Percentiles rank a stretch among this genome's conserved stretches.
Evolutionary conservation across 2,113 vertebrate species (phyloP).

Genomic region (Neolamprologus variostigma): DNA sequence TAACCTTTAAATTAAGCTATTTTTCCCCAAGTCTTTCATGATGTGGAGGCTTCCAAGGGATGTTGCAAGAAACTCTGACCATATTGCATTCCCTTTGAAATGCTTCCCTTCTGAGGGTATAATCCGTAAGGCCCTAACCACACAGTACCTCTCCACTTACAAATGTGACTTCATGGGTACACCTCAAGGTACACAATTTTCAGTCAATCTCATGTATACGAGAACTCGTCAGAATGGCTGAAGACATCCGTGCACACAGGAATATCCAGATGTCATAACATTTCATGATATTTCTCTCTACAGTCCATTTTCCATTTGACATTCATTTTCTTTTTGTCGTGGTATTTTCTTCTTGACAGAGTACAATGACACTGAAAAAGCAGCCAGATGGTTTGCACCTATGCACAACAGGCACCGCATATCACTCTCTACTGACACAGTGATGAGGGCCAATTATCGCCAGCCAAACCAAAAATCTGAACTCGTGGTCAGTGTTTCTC

Average conservation of each 20-base stretch:
- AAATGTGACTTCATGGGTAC: conserved; percentile 69
- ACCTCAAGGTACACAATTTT: conserved; percentile 56
- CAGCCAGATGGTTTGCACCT: background rate
- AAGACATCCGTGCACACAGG: background rate
- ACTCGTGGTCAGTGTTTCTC: conserved; percentile 43
- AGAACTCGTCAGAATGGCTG: background rate
- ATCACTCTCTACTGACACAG: conserved; percentile 48
- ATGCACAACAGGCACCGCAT: conserved; percentile 21
- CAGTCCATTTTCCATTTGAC: background rate
- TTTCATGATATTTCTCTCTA: background rate
- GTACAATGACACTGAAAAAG: conserved; percentile 32
- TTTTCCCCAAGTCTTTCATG: conserved; percentile 39
- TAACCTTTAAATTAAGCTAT: conserved; percentile 2
- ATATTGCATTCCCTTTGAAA: conserved; percentile 32
- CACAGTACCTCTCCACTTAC: conserved; percentile 71
- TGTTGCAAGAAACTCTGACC: background rate
- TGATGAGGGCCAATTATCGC: conserved; percentile 65
- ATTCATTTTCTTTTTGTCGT: background rate
- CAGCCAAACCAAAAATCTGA: conserved; percentile 56
- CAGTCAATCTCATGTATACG: background rate
- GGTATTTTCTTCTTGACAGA: conserved; percentile 41
- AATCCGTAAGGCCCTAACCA: conserved; percentile 48
- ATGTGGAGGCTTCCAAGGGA: conserved; percentile 63
- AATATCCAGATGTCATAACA: background rate
- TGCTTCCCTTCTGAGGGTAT: conserved; percentile 37